phyloP scores from a whole-genome alignment of 2,797 vertebrate genomes.

The Hafferia zeledoni region DNA sequence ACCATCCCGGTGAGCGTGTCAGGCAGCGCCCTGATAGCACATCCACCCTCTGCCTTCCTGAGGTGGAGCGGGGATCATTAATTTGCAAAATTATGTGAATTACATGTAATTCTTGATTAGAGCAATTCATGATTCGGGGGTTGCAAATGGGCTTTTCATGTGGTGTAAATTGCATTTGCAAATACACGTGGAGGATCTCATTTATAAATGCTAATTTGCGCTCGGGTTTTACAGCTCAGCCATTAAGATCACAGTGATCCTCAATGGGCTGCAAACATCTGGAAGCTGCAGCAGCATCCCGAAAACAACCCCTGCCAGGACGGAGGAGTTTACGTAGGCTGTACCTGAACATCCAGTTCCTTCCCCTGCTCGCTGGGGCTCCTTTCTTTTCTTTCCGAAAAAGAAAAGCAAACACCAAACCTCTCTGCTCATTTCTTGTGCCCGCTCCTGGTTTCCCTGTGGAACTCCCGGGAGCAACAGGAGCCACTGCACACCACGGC shows the following conservation, averaged over 20 bases:
- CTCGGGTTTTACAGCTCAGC: neutral
- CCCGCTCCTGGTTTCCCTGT: accelerated
- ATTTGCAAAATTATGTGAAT: slow-evolving; percentile 50
- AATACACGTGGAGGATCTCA: neutral
- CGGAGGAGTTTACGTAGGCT: neutral
- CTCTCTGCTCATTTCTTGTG: accelerated
- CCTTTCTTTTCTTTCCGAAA: neutral
- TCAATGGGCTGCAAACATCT: slow-evolving; percentile 37
- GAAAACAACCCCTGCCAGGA: neutral
- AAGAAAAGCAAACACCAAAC: neutral
- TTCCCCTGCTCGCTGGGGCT: neutral
- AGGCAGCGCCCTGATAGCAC: accelerated
- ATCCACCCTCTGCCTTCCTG: neutral
- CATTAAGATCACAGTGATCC: neutral
- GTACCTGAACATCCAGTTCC: slow-evolving; percentile 31
- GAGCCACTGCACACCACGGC: accelerated
- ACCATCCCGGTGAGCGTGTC: accelerated
- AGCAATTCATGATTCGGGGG: neutral
- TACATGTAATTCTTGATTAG: slow-evolving; percentile 35
- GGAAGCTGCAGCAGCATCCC: neutral
- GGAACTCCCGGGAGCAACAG: neutral
- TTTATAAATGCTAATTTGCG: slow-evolving; percentile 7
- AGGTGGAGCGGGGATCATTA: neutral
- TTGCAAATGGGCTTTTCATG: slow-evolving; percentile 36
- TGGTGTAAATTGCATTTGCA: slow-evolving; percentile 27